These are phyloP conservation scores for Ichneumon xanthorius DNA, from an alignment of 2,888 invertebrate genomes.

Conservation along the genomic window DNA sequence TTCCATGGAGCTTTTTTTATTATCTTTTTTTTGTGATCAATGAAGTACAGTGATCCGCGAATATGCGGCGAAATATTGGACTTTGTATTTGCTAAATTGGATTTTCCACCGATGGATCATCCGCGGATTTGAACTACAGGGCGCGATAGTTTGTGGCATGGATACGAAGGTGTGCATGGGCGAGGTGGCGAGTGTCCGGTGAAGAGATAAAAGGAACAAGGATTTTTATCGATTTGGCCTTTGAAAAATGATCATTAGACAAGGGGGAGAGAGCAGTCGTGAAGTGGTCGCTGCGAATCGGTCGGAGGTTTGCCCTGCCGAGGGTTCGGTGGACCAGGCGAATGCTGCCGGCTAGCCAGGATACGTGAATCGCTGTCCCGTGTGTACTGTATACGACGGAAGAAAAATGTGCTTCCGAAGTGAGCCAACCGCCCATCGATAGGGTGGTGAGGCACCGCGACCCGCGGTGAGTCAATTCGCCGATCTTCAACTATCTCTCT, in stretches of 20 bases:
- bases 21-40: background rate
- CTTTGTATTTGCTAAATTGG: background rate
- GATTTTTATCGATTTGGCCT: slow-evolving; percentile 43
- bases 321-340: slow-evolving; percentile 52
- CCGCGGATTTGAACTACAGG: background rate
- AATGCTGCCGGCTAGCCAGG: slow-evolving; percentile 45
- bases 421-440: slow-evolving; percentile 74
- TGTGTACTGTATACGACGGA: slow-evolving; percentile 47
- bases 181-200: background rate
- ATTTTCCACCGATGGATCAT: background rate
- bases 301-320: slow-evolving; percentile 49
- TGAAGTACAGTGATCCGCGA: background rate
- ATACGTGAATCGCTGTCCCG: slow-evolving; percentile 56
- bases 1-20: background rate
- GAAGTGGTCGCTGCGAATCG: slow-evolving; percentile 60
- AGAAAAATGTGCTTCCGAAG: slow-evolving; percentile 74
- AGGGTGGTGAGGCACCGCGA: slow-evolving; percentile 69
- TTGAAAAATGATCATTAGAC: slow-evolving; percentile 72
- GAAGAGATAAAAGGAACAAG: slow-evolving; percentile 28
- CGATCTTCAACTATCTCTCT: slow-evolving; percentile 52
- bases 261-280: slow-evolving; percentile 31
- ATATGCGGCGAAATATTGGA: background rate
- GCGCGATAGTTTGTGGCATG: background rate
- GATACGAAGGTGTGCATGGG: background rate
- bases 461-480: slow-evolving; percentile 58